phyloP scores from a whole-genome alignment of 1,140 invertebrate genomes.

The Zaprionus taronus region DNA sequence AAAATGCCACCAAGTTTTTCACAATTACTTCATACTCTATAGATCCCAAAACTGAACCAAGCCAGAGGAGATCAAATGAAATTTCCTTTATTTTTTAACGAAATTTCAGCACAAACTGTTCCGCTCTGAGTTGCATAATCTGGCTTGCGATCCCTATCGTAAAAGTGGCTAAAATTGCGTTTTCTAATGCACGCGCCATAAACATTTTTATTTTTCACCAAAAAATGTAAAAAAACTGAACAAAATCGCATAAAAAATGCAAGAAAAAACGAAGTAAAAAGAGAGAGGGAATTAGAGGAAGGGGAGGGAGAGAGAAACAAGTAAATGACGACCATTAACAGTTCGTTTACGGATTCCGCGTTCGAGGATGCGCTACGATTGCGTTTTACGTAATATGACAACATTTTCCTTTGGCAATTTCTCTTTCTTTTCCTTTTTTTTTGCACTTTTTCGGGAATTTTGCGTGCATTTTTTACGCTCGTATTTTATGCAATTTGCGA shows the following conservation, averaged over 20 bases:
- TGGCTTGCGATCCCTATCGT: constrained; percentile 15
- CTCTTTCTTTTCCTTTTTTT: constrained; percentile 9
- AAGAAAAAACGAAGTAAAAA: constrained; percentile 5
- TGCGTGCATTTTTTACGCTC: constrained; percentile 45
- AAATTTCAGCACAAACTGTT: background rate
- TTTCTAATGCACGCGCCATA: constrained; percentile 37
- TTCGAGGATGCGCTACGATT: constrained; percentile 25
- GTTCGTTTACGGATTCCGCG: constrained; percentile 14
- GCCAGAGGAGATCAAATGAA: background rate
- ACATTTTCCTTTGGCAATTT: background rate
- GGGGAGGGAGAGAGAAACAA: background rate
- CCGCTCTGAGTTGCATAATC: constrained; percentile 17
- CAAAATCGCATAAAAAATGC: constrained; percentile 15
- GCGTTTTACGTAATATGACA: constrained; percentile 63
- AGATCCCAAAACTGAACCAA: background rate
- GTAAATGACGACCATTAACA: constrained; percentile 17
- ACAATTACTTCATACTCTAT: background rate
- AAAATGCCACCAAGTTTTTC: background rate
- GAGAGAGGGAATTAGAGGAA: background rate
- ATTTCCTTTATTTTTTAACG: background rate
- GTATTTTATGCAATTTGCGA: constrained; percentile 46
- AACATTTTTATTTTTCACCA: constrained; percentile 8
- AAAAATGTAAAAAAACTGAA: constrained; percentile 1
- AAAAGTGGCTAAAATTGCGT: constrained; percentile 20
- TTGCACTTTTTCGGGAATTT: constrained; percentile 26